These are phyloP conservation scores for Piliocolobus tephrosceles DNA, from an alignment of 2,113 vertebrate species.

Conservation along the genomic window DNA sequence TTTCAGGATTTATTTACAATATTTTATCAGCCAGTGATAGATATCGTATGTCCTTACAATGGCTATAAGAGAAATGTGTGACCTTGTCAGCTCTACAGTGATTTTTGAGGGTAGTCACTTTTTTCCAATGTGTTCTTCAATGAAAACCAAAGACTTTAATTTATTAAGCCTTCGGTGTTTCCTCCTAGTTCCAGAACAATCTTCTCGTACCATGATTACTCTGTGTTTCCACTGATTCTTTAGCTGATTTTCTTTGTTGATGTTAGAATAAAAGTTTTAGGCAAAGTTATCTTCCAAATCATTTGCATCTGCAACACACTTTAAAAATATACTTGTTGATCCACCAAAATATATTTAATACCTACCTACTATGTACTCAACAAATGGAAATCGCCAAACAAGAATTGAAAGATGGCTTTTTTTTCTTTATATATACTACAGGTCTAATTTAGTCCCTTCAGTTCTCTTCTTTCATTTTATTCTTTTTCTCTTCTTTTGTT, in stretches of 20 bases:
- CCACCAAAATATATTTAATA: not conserved
- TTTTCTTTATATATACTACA: not conserved
- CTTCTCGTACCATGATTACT: not conserved
- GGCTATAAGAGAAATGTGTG: not conserved
- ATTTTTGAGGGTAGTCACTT: not conserved
- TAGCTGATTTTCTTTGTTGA: not conserved
- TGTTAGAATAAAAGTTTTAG: not conserved
- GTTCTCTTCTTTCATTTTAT: too few species aligned
- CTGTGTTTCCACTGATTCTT: not conserved
- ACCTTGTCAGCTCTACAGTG: not conserved
- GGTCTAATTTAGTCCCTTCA: not conserved
- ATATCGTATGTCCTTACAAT: not conserved
- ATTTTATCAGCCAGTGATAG: not conserved
- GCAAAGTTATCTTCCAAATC: not conserved
- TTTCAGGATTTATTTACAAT: not conserved
- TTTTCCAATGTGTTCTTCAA: not conserved
- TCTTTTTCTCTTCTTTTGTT: not conserved
- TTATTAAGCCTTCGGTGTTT: not conserved
- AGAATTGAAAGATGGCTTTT: not conserved
- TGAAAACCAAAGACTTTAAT: not conserved
- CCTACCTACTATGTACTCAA: not conserved
- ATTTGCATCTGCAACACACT: not conserved
- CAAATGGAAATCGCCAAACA: not conserved
- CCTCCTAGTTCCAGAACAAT: not conserved
- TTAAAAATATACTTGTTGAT: not conserved